Percentiles rank a stretch among this genome's conserved stretches.
Evolutionary conservation across 2,113 vertebrate species (phyloP).

Genomic region (Trinectes maculatus): DNA sequence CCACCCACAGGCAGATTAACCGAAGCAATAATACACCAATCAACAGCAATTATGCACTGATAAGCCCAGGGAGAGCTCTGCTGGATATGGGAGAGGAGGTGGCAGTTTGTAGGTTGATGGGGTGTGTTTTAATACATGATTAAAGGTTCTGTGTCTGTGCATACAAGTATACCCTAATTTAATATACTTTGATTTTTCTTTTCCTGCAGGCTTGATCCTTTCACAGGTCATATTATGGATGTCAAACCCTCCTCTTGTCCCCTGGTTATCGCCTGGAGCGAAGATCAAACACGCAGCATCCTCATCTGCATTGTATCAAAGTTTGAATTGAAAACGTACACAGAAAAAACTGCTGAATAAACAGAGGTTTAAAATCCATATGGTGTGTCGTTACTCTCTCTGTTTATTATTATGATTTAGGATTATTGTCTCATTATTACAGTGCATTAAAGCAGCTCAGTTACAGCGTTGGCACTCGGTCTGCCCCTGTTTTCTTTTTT

Average conservation of each 20-base stretch:
- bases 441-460: slow-evolving; percentile 54
- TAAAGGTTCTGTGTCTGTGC: slow-evolving; percentile 48
- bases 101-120: slow-evolving; percentile 43
- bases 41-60: slow-evolving; percentile 75
- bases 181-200: slow-evolving; percentile 28
- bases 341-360: slow-evolving; percentile 23
- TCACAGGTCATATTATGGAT: slow-evolving; percentile 42
- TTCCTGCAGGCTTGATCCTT: slow-evolving; percentile 42
- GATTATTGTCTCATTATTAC: slow-evolving; percentile 43
- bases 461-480: slow-evolving; percentile 51
- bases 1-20: slow-evolving; percentile 77
- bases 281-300: slow-evolving; percentile 29
- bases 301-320: slow-evolving; percentile 33
- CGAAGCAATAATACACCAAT: slow-evolving; percentile 77
- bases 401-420: slow-evolving; percentile 30
- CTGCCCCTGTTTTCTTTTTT: slow-evolving; percentile 55
- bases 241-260: slow-evolving; percentile 50
- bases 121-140: slow-evolving; percentile 51
- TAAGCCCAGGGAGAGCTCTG: slow-evolving; percentile 68
- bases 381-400: slow-evolving; percentile 17
- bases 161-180: slow-evolving; percentile 30
- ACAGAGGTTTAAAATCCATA: slow-evolving; percentile 28
- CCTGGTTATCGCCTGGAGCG: slow-evolving; percentile 51
- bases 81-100: slow-evolving; percentile 48
- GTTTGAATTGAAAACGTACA: slow-evolving; percentile 30